Evolutionary conservation across 1,140 invertebrate genomes (phyloP), one percentile per base, ranked within the genome.

Genomic region (Uloborus diversus): DNA sequence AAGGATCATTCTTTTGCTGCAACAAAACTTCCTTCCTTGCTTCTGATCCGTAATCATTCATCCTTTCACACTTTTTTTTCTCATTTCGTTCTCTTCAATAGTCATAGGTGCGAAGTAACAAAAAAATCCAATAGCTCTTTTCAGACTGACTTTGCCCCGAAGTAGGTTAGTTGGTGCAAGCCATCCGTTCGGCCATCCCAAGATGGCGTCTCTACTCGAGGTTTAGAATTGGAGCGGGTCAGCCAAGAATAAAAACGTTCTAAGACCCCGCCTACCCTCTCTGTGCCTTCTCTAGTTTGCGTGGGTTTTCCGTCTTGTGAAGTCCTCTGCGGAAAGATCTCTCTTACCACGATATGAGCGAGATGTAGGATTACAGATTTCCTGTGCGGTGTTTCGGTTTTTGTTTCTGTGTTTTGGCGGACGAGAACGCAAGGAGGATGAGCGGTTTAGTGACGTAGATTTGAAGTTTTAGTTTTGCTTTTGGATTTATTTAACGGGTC

Each of bases 141-240:
- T 57, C 20, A 14, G 53, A 17, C 11, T 57, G 23, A 57, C 53
- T 23, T 13, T 17, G 13, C 14, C 53, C 20, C 53, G 27, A 61
- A 61, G 57, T 61, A 61, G 57, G 57, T 61, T 61, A 61, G 57
- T 61, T 61, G 57, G 23, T 61, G 20, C 11, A 49, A 61, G 57
- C 25, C 27, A 32, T 33, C 27, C 27, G 32, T 32, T 61, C 57
- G 57, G 25, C 57, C 57, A 61, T 61, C 20, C 7, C 49, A 53
- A 53, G 49, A 53, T 53, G 49, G 49, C 49, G 5, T 14, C n/a
- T n/a, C 11, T 17, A 17, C 37, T 9, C 37, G 37, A 42, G 37
- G 37, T 42, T 20, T 20, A 42, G 64, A 66, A 66, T 27, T 66
- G 64, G 64, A 66, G 42, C 64, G 64, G 64, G 64, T 66, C 64